These are phyloP conservation scores for Hypena proboscidalis DNA, from an alignment of 2,888 invertebrate genomes.

Conservation along the genomic window DNA sequence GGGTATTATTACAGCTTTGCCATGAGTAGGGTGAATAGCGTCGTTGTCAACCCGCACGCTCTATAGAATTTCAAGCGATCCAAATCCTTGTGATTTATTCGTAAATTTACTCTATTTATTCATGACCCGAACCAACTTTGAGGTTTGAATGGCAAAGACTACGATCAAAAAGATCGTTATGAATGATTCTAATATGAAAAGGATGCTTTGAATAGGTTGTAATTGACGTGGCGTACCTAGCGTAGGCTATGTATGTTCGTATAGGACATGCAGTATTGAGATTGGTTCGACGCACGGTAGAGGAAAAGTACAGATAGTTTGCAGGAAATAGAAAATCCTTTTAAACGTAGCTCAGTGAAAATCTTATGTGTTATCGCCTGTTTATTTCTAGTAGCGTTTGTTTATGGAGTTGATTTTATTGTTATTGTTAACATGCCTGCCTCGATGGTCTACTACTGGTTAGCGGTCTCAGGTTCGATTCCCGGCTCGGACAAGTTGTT, in stretches of 20 bases:
- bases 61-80: conserved; percentile 55
- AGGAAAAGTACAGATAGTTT: conserved; percentile 21
- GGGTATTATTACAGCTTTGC: conserved; percentile 51
- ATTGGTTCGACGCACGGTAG: conserved; percentile 19
- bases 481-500: no score
- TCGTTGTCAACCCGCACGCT: conserved; percentile 40
- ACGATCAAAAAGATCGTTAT: conserved; percentile 23
- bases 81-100: conserved; percentile 50
- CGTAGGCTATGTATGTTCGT: conserved; percentile 19
- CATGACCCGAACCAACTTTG: conserved; percentile 6
- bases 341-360: conserved; percentile 14
- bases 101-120: conserved; percentile 40
- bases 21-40: conserved; percentile 53
- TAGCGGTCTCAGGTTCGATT: no score
- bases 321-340: conserved; percentile 26
- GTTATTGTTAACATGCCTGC: no score
- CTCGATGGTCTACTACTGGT: no score
- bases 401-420: no score
- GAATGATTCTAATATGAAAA: conserved; percentile 32
- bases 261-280: conserved; percentile 16
- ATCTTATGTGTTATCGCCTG: conserved; percentile 3
- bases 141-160: conserved; percentile 14
- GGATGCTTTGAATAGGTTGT: conserved; percentile 26
- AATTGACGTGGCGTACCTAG: conserved; percentile 31
- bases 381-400: no score